Percentiles rank a stretch among this genome's conserved stretches.
These are phyloP conservation scores for Ophioninae sp. DNA, from an alignment of 2,888 invertebrate genomes.

Conservation along the genomic window DNA sequence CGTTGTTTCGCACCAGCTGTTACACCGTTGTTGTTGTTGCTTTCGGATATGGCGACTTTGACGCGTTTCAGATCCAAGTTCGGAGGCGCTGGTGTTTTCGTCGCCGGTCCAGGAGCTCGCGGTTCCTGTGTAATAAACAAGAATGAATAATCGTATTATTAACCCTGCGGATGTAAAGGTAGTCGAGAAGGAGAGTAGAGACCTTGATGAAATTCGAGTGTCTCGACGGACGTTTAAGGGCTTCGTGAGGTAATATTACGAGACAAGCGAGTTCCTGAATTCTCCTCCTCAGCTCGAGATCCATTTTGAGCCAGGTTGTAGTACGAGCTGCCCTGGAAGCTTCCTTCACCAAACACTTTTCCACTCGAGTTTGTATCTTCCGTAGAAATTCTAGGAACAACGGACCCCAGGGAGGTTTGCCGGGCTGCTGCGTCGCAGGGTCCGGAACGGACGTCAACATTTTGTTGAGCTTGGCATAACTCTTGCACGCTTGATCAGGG, in stretches of 20 bases:
- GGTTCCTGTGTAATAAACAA: constrained; percentile 68
- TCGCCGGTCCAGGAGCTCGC: constrained; percentile 71
- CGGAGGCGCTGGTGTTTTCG: constrained; percentile 73
- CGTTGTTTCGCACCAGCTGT: not conserved
- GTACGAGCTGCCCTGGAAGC: constrained; percentile 86
- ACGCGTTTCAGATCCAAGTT: constrained; percentile 79
- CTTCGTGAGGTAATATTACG: constrained; percentile 80
- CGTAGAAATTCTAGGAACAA: constrained; percentile 84
- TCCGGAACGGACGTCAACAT: constrained; percentile 67
- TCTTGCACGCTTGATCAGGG: constrained; percentile 91
- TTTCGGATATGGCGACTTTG: constrained; percentile 80
- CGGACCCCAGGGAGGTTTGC: constrained; percentile 81
- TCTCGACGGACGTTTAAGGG: constrained; percentile 76
- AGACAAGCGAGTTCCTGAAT: constrained; percentile 86
- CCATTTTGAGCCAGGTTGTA: constrained; percentile 86
- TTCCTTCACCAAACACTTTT: constrained; percentile 87
- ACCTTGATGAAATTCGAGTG: constrained; percentile 78
- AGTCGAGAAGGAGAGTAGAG: not conserved
- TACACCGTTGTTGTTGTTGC: not conserved
- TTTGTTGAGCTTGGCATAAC: constrained; percentile 83
- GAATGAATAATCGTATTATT: not conserved
- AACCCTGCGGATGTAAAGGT: not conserved
- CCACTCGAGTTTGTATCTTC: constrained; percentile 86
- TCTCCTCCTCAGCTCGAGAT: constrained; percentile 84
- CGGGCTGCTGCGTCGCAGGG: not conserved